These are phyloP conservation scores for Trypoxylon attenuatum DNA, from an alignment of 2,888 invertebrate genomes.

Conservation along the genomic window DNA sequence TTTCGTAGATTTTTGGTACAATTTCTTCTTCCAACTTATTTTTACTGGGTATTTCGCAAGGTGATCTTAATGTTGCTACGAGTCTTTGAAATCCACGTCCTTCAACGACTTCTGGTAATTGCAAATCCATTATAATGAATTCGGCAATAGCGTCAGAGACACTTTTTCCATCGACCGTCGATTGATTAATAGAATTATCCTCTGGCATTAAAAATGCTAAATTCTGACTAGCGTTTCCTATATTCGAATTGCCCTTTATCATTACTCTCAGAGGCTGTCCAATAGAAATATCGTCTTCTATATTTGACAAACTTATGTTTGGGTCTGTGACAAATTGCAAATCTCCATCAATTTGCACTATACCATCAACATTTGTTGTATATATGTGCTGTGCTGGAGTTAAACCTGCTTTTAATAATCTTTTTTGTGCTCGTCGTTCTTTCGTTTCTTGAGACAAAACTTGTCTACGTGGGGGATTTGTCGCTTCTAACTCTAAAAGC, in stretches of 20 bases:
- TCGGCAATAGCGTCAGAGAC: conserved; percentile 75
- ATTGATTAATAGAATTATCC: conserved; percentile 61
- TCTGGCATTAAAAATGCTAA: conserved; percentile 68
- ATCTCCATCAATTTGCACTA: conserved; percentile 73
- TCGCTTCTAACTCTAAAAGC: conserved; percentile 68
- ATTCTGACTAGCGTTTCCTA: conserved; percentile 58
- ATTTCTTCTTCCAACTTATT: conserved; percentile 74
- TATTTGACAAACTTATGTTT: conserved; percentile 65
- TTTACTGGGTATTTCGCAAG: conserved; percentile 75
- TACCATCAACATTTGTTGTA: conserved; percentile 72
- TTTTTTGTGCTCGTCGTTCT: conserved; percentile 67
- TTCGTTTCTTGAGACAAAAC: conserved; percentile 65
- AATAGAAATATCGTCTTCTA: conserved; percentile 68
- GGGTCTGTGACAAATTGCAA: conserved; percentile 73
- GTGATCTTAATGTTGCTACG: conserved; percentile 73
- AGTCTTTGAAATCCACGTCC: conserved; percentile 75
- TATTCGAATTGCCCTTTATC: conserved; percentile 57
- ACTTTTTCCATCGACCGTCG: conserved; percentile 68
- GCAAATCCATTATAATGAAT: conserved; percentile 75
- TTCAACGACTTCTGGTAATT: conserved; percentile 75
- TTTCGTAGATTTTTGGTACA: conserved; percentile 74
- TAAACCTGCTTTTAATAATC: conserved; percentile 63
- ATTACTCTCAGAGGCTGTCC: conserved; percentile 63
- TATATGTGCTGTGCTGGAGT: conserved; percentile 69
- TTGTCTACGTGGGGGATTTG: conserved; percentile 66